Conservation (phyloP, 1,140 invertebrate genomes). For the Brachionus paranguensis region DNA sequence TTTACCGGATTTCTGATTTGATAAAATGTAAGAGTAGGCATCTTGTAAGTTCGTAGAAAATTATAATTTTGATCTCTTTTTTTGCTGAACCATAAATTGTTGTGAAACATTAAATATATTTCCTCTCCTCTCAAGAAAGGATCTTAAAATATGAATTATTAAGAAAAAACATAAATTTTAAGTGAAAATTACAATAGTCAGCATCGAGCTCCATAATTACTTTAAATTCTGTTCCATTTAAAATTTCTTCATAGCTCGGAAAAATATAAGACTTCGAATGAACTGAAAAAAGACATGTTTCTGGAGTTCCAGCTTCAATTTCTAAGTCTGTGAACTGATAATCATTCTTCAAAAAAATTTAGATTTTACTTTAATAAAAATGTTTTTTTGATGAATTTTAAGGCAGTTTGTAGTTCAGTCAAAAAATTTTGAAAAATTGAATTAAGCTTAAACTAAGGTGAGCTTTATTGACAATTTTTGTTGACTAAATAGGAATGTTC, state of each 20-base stretch:
- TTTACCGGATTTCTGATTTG: not conserved
- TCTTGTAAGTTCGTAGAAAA: slow-evolving; percentile 35
- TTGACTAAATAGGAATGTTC: too few species aligned
- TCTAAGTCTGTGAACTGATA: slow-evolving; percentile 26
- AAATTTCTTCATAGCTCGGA: slow-evolving; percentile 28
- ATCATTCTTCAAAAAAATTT: not conserved
- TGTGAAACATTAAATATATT: slow-evolving; percentile 30
- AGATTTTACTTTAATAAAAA: not conserved
- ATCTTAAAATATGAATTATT: not conserved
- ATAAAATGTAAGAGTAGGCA: not conserved
- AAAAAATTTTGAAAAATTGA: too few species aligned
- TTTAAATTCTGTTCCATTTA: slow-evolving; percentile 37
- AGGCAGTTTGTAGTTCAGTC: too few species aligned
- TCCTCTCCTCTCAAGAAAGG: slow-evolving; percentile 37
- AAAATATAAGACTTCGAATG: slow-evolving; percentile 14
- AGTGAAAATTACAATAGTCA: not conserved
- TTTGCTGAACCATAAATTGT: slow-evolving; percentile 32
- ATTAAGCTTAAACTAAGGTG: too few species aligned
- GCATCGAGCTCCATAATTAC: slow-evolving; percentile 14
- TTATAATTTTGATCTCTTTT: slow-evolving; percentile 21
- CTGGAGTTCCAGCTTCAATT: slow-evolving; percentile 15
- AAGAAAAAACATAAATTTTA: not conserved
- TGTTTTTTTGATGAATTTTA: not conserved
- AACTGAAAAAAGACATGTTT: slow-evolving; percentile 33
- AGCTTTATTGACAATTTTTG: too few species aligned